Percentiles rank a stretch among this genome's conserved stretches.
These are phyloP conservation scores for Zele albiditarsus DNA, from an alignment of 2,888 invertebrate genomes.

Conservation along the genomic window DNA sequence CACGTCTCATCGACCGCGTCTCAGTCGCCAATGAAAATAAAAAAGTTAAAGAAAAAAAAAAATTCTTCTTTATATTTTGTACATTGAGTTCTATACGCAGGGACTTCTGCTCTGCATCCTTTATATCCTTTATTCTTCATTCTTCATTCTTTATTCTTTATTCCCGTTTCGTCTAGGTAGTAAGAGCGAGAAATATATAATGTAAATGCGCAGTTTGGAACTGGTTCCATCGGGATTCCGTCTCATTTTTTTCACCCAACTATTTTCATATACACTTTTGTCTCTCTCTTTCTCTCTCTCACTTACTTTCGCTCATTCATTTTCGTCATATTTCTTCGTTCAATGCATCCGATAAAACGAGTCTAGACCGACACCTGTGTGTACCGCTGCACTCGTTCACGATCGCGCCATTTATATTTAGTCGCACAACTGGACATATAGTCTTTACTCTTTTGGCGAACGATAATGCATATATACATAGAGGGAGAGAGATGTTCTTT, in stretches of 20 bases:
- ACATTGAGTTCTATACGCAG: slow-evolving; percentile 33
- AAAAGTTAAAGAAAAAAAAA: neutral
- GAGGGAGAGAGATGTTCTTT: slow-evolving; percentile 2
- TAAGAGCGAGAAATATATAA: slow-evolving; percentile 61
- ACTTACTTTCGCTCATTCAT: slow-evolving; percentile 43
- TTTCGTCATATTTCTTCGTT: slow-evolving; percentile 42
- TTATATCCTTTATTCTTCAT: slow-evolving; percentile 63
- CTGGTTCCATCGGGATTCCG: slow-evolving; percentile 63
- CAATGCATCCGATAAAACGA: slow-evolving; percentile 61
- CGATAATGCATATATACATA: neutral
- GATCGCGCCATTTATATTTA: slow-evolving; percentile 55
- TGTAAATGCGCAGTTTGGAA: slow-evolving; percentile 54
- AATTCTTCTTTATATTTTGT: slow-evolving; percentile 47
- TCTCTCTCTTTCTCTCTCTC: slow-evolving; percentile 53
- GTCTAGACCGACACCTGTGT: slow-evolving; percentile 72
- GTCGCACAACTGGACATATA: slow-evolving; percentile 52
- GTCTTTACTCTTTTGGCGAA: slow-evolving; percentile 9
- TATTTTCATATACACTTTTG: slow-evolving; percentile 33
- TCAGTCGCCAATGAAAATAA: slow-evolving; percentile 36
- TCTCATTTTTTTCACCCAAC: slow-evolving; percentile 53
- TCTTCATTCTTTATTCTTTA: slow-evolving; percentile 63
- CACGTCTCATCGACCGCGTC: slow-evolving; percentile 52
- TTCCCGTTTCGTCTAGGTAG: slow-evolving; percentile 53
- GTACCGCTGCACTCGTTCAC: slow-evolving; percentile 53
- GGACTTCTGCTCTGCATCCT: slow-evolving; percentile 57